phyloP scores from a whole-genome alignment of 1,140 invertebrate species.

The Ips nitidus region DNA sequence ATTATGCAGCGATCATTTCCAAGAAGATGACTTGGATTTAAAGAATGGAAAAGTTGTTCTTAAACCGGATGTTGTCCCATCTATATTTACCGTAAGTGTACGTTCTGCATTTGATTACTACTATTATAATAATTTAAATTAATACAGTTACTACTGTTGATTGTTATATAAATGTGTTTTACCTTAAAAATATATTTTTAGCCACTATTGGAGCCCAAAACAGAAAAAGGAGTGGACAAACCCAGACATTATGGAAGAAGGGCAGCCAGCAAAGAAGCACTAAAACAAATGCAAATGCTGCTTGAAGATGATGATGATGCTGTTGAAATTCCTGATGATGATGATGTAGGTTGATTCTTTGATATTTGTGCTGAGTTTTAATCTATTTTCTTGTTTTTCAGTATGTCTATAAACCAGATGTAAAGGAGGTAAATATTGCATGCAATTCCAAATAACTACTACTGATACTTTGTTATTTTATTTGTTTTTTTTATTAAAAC shows the following conservation, averaged over 20 bases:
- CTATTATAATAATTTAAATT: too few species aligned
- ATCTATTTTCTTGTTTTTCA: constrained; percentile 15
- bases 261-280: constrained; percentile 48
- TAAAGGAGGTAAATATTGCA: constrained; percentile 20
- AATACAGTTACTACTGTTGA: too few species aligned
- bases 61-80: constrained; percentile 12
- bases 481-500: neutral
- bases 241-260: constrained; percentile 42
- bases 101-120: neutral
- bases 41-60: constrained; percentile 13
- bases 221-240: constrained; percentile 15
- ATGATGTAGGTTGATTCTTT: constrained; percentile 22
- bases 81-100: constrained; percentile 13
- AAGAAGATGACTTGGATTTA: neutral
- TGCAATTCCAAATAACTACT: neutral
- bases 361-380: neutral
- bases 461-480: neutral
- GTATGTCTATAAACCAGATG: constrained; percentile 16
- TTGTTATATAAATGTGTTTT: neutral
- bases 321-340: constrained; percentile 45
- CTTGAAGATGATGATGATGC: constrained; percentile 44
- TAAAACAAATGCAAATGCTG: constrained; percentile 48
- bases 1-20: constrained; percentile 23
- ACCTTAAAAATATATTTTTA: neutral
- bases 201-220: constrained; percentile 24